These are phyloP conservation scores for Hoplostethus atlanticus DNA, from an alignment of 2,797 vertebrate species.

Conservation along the genomic window DNA sequence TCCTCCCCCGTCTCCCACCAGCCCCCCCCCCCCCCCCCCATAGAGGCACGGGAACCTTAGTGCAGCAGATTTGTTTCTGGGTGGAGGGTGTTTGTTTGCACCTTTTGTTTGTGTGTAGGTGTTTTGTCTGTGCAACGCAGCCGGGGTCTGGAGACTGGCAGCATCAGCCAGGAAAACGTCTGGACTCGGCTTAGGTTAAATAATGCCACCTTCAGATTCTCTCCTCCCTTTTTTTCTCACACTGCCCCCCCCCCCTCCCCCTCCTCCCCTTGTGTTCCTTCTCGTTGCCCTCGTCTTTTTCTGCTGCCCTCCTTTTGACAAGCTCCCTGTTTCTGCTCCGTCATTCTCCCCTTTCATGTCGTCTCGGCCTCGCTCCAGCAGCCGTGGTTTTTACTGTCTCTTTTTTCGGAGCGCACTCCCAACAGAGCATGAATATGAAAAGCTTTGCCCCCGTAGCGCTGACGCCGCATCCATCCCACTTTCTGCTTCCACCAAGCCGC, in stretches of 20 bases:
- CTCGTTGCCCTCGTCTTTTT: constrained; percentile 69
- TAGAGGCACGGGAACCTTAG: constrained; percentile 8
- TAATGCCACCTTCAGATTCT: constrained; percentile 52
- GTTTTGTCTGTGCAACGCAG: constrained; percentile 27
- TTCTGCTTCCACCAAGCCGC: constrained; percentile 31
- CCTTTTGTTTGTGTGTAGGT: constrained; percentile 48
- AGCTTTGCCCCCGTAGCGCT: constrained; percentile 7
- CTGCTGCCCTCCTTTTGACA: constrained; percentile 75
- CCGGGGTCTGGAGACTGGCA: constrained; percentile 6
- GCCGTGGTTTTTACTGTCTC: constrained; percentile 48
- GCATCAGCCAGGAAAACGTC: constrained; percentile 27
- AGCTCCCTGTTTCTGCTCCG: constrained; percentile 77
- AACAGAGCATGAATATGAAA: constrained; percentile 75
- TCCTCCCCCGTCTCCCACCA: background rate
- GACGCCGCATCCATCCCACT: constrained; percentile 50
- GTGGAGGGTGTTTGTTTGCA: constrained; percentile 4
- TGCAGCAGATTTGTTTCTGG: constrained; percentile 6
- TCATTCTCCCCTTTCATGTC: constrained; percentile 72
- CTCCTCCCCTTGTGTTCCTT: constrained; percentile 46
- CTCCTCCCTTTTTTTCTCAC: constrained; percentile 23
- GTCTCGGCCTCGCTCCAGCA: constrained; percentile 66
- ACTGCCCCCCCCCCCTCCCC: constrained; percentile 24
- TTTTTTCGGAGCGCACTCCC: constrained; percentile 49
- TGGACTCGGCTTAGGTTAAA: constrained; percentile 56
- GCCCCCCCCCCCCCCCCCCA: background rate